A percentile compares a stretch with the other conserved stretches of the same genome.
phyloP scores from a whole-genome alignment of 2,888 invertebrate genomes.

The Stenchaetothrips biformis region DNA sequence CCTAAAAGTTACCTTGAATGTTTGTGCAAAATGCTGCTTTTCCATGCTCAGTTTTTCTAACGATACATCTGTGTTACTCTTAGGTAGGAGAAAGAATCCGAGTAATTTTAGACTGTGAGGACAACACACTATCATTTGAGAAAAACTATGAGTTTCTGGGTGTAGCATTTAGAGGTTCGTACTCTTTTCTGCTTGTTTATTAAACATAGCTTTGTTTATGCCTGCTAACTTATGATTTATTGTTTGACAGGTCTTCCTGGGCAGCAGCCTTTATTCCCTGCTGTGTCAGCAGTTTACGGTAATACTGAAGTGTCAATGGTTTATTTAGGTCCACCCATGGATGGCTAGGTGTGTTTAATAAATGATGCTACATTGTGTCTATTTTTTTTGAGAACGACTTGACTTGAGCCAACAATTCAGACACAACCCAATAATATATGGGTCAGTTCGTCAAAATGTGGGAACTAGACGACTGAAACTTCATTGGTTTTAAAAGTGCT shows the following conservation, averaged over 20 bases:
- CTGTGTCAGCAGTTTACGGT: conserved; percentile 97
- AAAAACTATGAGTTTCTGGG: conserved; percentile 97
- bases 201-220: conserved; percentile 5
- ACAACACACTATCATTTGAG: conserved; percentile 94
- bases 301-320: conserved; percentile 99
- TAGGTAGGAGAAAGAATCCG: conserved; percentile 95
- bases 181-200: conserved; percentile 2
- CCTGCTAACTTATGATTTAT: conserved; percentile 14
- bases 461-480: too few relatives aligned
- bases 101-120: conserved; percentile 96
- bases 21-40: conserved; percentile 3
- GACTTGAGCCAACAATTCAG: too few relatives aligned
- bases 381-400: not conserved
- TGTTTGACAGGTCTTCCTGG: conserved; percentile 67
- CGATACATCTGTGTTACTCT: conserved; percentile 39
- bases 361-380: not conserved
- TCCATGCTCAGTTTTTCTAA: not conserved
- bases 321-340: conserved; percentile 92
- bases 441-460: too few relatives aligned
- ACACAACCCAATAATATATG: too few relatives aligned
- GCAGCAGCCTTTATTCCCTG: conserved; percentile 66
- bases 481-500: too few relatives aligned
- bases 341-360: conserved; percentile 63
- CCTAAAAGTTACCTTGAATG: not conserved
- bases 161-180: conserved; percentile 86